phyloP scores from a whole-genome alignment of 2,888 invertebrate species.

The Lycia hirtaria region DNA sequence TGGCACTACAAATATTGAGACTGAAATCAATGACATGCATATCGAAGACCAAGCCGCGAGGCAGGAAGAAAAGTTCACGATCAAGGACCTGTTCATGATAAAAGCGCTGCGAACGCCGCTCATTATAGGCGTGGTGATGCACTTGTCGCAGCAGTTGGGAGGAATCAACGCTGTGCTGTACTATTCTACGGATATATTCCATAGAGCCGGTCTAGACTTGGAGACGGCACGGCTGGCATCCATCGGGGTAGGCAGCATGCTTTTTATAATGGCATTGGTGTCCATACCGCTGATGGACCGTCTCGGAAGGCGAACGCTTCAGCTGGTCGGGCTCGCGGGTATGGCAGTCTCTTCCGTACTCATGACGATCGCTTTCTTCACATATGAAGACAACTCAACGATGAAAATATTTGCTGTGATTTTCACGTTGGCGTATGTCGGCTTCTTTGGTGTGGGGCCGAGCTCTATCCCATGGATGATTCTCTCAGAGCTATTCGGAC shows the following conservation, averaged over 20 bases:
- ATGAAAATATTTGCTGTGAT: constrained; percentile 81
- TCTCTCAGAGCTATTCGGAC: constrained; percentile 79
- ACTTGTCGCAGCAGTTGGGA: constrained; percentile 79
- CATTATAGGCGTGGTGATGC: constrained; percentile 80
- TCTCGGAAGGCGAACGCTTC: constrained; percentile 88
- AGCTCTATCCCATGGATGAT: constrained; percentile 85
- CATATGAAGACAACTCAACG: constrained; percentile 68
- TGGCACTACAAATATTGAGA: constrained; percentile 70
- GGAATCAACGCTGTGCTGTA: constrained; percentile 88
- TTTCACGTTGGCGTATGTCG: constrained; percentile 80
- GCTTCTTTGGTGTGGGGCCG: constrained; percentile 80
- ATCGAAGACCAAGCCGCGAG: constrained; percentile 75
- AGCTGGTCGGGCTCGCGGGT: constrained; percentile 89
- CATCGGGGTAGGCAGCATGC: constrained; percentile 89
- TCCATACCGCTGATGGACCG: constrained; percentile 91
- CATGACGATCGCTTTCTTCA: constrained; percentile 86
- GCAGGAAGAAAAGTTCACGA: constrained; percentile 73
- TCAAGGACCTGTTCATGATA: constrained; percentile 68
- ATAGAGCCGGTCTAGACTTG: constrained; percentile 85
- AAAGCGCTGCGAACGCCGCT: constrained; percentile 70
- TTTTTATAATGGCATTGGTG: constrained; percentile 90
- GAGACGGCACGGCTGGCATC: constrained; percentile 88
- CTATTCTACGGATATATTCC: constrained; percentile 89
- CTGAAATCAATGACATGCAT: constrained; percentile 80
- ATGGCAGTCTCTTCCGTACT: constrained; percentile 90